Percentiles rank a stretch among this genome's conserved stretches.
These are phyloP conservation scores for Crotalus viridis DNA, from an alignment of 2,113 vertebrate genomes.

Conservation along the genomic window DNA sequence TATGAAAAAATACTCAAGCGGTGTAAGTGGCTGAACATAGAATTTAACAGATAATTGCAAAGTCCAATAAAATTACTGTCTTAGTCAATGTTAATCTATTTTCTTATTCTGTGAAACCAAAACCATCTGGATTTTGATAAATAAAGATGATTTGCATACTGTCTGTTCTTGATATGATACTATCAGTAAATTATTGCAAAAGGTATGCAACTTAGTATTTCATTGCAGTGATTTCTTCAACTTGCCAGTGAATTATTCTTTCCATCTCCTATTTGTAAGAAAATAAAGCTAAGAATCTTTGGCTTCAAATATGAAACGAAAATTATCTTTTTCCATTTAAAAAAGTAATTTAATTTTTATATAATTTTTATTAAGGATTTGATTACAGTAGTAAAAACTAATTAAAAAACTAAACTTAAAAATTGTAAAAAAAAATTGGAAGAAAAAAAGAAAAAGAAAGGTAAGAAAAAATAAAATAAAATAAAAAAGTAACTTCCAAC, in stretches of 20 bases:
- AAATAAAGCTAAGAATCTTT: background rate
- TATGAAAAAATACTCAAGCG: background rate
- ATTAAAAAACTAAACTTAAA: background rate
- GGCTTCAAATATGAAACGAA: background rate
- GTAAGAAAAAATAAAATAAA: background rate
- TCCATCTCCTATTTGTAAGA: background rate
- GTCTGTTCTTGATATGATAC: background rate
- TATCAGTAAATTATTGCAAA: background rate
- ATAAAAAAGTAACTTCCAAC: background rate
- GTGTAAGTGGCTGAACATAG: background rate
- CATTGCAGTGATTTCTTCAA: background rate
- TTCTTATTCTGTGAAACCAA: background rate
- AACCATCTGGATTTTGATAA: background rate
- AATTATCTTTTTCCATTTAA: background rate
- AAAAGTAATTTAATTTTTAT: background rate
- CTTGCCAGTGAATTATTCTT: background rate
- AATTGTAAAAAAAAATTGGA: background rate
- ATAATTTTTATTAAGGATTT: background rate
- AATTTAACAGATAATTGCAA: background rate
- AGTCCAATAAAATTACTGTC: background rate
- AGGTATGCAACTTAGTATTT: background rate
- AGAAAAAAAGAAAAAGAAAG: background rate
- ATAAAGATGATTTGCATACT: background rate
- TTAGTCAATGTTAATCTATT: background rate
- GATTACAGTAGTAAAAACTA: background rate